Evolutionary conservation across 2,888 invertebrate genomes (phyloP).

Genomic region (Leptopterna dolabrata): DNA sequence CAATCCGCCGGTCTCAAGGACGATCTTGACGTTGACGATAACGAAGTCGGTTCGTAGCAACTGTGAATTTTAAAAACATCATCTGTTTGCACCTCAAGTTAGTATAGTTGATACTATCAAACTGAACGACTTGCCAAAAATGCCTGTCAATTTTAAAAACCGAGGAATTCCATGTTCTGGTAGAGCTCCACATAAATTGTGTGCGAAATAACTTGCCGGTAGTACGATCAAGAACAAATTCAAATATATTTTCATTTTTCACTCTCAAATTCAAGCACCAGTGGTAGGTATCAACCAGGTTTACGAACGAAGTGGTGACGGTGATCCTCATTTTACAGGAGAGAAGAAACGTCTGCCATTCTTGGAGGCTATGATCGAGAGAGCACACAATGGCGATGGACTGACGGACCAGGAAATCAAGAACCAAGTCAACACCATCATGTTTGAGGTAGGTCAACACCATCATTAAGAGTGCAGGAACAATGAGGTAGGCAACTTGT

Average conservation of each 20-base stretch:
- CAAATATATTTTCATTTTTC: too few species aligned
- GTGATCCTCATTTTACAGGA: conserved; percentile 68
- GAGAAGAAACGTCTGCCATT: conserved; percentile 87
- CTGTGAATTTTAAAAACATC: not conserved
- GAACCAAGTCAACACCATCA: conserved; percentile 88
- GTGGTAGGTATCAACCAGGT: too few species aligned
- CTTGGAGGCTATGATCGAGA: conserved; percentile 88
- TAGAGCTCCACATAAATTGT: too few species aligned
- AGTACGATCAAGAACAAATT: too few species aligned
- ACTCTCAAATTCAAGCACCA: too few species aligned
- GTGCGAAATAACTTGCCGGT: too few species aligned
- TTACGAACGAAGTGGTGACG: too few species aligned
- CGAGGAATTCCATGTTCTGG: too few species aligned
- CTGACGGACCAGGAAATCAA: conserved; percentile 81
- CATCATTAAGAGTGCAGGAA: too few species aligned
- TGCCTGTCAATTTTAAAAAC: too few species aligned
- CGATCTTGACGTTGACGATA: conserved; percentile 85
- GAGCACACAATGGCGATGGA: conserved; percentile 79
- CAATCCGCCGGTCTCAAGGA: conserved; percentile 80
- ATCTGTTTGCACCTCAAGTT: not conserved
- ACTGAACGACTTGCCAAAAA: too few species aligned
- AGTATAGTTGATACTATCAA: not conserved
- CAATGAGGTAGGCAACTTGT: too few species aligned
- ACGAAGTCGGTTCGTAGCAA: conserved; percentile 74
- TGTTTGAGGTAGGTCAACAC: conserved; percentile 83